Conservation (phyloP, 2,797 vertebrate genomes). For the Scolopax bukidnonensis region DNA sequence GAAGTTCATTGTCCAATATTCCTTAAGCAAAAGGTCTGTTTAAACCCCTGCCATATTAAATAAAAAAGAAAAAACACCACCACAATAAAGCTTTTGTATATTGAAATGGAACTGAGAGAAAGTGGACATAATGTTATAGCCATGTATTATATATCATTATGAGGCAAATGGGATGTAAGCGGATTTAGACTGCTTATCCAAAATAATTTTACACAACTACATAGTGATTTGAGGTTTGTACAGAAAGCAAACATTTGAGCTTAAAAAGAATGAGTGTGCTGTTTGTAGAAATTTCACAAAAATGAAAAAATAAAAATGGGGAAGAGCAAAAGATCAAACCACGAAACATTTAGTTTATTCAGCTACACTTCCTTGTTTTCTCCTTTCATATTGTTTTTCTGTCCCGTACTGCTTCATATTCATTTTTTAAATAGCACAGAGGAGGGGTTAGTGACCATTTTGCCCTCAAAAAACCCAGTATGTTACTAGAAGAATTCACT, state of each 20-base stretch:
- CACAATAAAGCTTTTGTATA: slow-evolving; percentile 21
- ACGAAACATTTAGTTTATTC: neutral
- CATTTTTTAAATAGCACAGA: neutral
- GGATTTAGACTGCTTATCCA: slow-evolving; percentile 26
- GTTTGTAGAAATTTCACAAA: neutral
- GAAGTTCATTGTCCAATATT: slow-evolving; percentile 2
- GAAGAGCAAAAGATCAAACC: neutral
- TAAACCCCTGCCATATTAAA: neutral
- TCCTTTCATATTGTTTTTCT: neutral
- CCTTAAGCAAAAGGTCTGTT: neutral
- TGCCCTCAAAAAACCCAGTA: neutral
- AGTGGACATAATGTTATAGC: slow-evolving; percentile 42
- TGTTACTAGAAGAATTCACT: neutral
- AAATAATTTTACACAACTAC: slow-evolving; percentile 49
- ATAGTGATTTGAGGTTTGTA: slow-evolving; percentile 38
- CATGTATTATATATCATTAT: slow-evolving; percentile 47
- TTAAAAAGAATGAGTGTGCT: neutral
- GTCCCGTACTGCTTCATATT: neutral
- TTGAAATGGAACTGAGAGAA: slow-evolving; percentile 45
- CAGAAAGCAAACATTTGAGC: slow-evolving; percentile 5
- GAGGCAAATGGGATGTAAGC: slow-evolving; percentile 15
- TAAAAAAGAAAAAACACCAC: neutral
- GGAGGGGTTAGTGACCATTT: neutral
- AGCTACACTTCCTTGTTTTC: neutral
- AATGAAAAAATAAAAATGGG: neutral